A percentile compares a stretch with the other conserved stretches of the same genome.
phyloP scores from a whole-genome alignment of 2,797 vertebrate species.

The Bovichtus variegatus region DNA sequence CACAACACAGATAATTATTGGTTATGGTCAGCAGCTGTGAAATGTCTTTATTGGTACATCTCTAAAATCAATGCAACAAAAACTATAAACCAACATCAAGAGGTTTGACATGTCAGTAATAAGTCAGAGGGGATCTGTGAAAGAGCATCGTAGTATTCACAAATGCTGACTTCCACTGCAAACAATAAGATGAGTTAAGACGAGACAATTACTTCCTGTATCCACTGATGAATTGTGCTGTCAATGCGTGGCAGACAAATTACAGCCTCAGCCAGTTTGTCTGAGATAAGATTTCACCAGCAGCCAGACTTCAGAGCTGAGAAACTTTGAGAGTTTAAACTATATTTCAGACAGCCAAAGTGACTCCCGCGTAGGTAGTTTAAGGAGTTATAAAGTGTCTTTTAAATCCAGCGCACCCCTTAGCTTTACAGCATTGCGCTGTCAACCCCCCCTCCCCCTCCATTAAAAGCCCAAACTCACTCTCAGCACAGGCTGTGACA shows the following conservation, averaged over 20 bases:
- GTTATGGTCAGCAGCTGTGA: not conserved
- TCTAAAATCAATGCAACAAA: not conserved
- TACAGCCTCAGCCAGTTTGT: not conserved
- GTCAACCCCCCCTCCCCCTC: too few species aligned
- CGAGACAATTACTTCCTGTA: conserved; percentile 40
- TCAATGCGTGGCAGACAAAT: conserved; percentile 18
- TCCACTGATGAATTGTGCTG: conserved; percentile 34
- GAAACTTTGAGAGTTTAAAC: not conserved
- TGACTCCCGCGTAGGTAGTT: not conserved
- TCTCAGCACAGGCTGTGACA: too few species aligned
- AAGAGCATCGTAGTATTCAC: conserved; percentile 14
- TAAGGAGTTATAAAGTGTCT: not conserved
- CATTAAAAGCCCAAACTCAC: too few species aligned
- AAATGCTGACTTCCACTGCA: conserved; percentile 16
- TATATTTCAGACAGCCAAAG: not conserved
- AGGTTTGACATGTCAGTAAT: too few species aligned
- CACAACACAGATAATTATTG: not conserved
- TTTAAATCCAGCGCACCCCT: too few species aligned
- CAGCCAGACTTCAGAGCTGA: not conserved
- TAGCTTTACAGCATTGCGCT: too few species aligned
- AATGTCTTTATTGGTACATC: not conserved
- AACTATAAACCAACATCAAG: not conserved
- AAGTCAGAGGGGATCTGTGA: not conserved
- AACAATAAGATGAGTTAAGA: conserved; percentile 36
- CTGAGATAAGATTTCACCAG: conserved; percentile 13